Evolutionary conservation across 2,113 vertebrate species (phyloP).

Genomic region (Pitta sordida): DNA sequence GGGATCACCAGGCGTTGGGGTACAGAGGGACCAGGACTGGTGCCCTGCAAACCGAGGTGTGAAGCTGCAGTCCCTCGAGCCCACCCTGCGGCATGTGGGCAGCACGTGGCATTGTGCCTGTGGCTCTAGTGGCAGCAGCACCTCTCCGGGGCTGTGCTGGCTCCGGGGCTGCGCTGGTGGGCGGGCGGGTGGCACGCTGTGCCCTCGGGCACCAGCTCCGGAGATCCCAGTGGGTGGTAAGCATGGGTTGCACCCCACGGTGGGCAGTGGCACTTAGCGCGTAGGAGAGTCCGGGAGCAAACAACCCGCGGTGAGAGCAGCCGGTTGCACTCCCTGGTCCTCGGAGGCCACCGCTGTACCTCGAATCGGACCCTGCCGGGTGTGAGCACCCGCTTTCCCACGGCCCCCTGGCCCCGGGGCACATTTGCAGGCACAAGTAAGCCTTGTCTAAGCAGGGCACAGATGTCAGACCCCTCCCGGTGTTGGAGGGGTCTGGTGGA

Average conservation of each 20-base stretch:
- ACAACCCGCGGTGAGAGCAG: neutral
- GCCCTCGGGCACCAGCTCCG: rapidly evolving
- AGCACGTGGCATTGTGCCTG: neutral
- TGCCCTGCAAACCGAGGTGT: neutral
- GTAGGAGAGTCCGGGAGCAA: rapidly evolving
- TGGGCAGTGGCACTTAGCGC: neutral
- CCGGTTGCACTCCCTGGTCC: rapidly evolving
- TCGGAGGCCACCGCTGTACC: rapidly evolving
- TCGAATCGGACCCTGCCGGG: rapidly evolving
- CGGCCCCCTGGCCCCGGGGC: neutral
- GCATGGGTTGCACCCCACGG: neutral
- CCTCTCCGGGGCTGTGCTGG: rapidly evolving
- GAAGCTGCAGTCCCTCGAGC: neutral
- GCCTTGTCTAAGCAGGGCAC: neutral
- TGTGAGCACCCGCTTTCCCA: neutral
- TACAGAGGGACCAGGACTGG: neutral
- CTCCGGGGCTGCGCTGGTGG: rapidly evolving
- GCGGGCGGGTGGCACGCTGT: rapidly evolving
- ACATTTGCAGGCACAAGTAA: neutral
- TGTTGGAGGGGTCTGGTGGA: neutral
- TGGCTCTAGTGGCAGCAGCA: neutral
- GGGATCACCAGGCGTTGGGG: rapidly evolving
- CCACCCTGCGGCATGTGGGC: neutral
- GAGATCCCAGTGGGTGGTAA: rapidly evolving
- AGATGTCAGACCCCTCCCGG: neutral